Evolutionary conservation across 2,113 vertebrate genomes (phyloP), one percentile per base, ranked within the genome.

Genomic region (Aramus guarauna): DNA sequence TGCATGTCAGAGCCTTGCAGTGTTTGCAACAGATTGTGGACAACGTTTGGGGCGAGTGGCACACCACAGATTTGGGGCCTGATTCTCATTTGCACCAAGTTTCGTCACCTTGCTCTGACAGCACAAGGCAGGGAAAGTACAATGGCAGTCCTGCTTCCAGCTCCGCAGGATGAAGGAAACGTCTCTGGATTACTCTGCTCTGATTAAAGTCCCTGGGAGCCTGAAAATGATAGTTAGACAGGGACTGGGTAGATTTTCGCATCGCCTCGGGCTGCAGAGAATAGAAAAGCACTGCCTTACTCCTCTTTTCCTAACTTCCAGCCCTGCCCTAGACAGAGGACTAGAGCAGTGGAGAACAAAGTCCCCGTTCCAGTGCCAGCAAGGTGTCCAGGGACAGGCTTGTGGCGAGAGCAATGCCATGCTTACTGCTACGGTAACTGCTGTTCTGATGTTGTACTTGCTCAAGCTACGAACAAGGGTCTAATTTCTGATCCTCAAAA

Each of bases 321-420:
- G 73, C 64, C 39, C 48, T 97, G 77, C 80, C 73, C 68, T 32
- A 76, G 89, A 41, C 92, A 88, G 37, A 39, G 87, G 77, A 85
- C 43, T 20, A 72, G 66, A 55, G 89, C 47, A 92, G 94, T 37
- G 69, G 94, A 96, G 95, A 95, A 85, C 92, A 85, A 95, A 96
- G 92, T 95, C 92, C 92, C 79, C 2, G 5, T 36, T 94, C 59
- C 56, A 1, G 71, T 74, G 95, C 86, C 84, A 83, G 94, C 43
- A 7, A 85, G 95, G 95, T 91, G 91, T 96, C 92, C 91, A 89
- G 91, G 60, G 96, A 47, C 95, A 92, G 67, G 69, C 84, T 75
- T 0, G 12, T 17, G 88, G 83, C 1, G 0, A 82, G 69, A 75
- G 91, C 66, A 34, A 10, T 36, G 89, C 86, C 62, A 21, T 1